A percentile compares a stretch with the other conserved stretches of the same genome.
Evolutionary conservation across 1,140 invertebrate genomes (phyloP).

Genomic region (Philopotamus ludificatus): DNA sequence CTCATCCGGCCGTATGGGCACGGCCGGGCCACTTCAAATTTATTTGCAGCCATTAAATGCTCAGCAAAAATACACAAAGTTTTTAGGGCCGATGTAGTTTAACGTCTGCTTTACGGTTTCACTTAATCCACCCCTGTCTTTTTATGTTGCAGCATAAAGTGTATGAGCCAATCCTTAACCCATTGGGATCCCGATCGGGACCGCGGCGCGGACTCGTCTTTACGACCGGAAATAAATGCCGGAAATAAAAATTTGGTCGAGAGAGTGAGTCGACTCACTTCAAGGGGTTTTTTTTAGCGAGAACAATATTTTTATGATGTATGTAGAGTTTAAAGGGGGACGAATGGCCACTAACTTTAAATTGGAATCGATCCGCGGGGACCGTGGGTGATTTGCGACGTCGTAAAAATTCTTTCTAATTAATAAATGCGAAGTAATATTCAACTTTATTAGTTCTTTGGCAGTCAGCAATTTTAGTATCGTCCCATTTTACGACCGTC

Average conservation of each 20-base stretch:
- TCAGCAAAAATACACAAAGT: conserved; percentile 32
- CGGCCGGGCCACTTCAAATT: conserved; percentile 22
- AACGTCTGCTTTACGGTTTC: conserved; percentile 33
- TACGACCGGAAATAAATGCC: not conserved
- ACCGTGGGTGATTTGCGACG: not conserved
- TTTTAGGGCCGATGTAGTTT: conserved; percentile 28
- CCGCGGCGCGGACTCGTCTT: not conserved
- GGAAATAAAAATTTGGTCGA: not conserved
- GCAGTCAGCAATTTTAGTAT: not conserved
- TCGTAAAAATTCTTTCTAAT: not conserved
- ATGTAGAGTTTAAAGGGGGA: too few species aligned
- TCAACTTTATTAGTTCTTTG: not conserved
- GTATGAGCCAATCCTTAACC: conserved; percentile 25
- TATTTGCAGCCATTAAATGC: conserved; percentile 30
- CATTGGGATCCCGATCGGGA: not conserved
- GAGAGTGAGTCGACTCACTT: too few species aligned
- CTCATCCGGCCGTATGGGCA: not conserved
- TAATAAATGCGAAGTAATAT: not conserved
- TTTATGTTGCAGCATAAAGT: conserved; percentile 26
- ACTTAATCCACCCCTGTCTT: conserved; percentile 32
- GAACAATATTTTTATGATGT: too few species aligned
- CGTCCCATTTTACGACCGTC: not conserved
- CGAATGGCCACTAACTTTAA: too few species aligned
- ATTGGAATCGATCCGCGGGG: too few species aligned
- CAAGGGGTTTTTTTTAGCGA: too few species aligned